Conservation (phyloP, 2,113 vertebrate species). For the Passer montanus region DNA sequence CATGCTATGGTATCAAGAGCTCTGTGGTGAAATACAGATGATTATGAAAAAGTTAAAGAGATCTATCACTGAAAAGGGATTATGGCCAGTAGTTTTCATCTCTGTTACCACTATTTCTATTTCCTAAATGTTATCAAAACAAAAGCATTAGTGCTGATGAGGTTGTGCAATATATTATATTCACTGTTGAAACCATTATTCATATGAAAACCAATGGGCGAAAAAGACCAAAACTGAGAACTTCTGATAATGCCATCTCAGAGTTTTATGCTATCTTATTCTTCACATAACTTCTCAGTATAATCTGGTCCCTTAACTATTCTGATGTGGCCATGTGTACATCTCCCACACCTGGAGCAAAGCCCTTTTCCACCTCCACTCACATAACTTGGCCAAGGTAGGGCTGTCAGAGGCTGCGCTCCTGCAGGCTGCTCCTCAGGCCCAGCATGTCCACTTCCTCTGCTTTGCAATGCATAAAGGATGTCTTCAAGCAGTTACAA, state of each 20-base stretch:
- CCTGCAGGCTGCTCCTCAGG: background rate
- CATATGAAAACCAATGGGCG: background rate
- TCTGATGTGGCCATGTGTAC: background rate
- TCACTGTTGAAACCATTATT: background rate
- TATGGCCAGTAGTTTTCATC: background rate
- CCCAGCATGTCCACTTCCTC: background rate
- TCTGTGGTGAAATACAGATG: background rate
- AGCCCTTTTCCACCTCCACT: background rate
- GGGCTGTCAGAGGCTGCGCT: background rate
- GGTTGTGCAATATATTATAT: background rate
- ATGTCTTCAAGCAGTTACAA: background rate
- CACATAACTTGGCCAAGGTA: background rate
- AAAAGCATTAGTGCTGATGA: background rate
- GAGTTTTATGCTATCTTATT: background rate
- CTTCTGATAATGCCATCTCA: background rate
- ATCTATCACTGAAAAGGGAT: background rate
- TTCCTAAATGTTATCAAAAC: background rate
- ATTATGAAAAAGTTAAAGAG: background rate
- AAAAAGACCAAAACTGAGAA: background rate
- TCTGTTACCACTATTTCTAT: background rate
- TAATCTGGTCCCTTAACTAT: background rate
- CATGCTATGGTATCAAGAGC: background rate
- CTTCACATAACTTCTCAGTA: background rate
- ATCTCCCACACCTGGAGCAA: background rate
- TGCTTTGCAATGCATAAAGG: background rate